These are phyloP conservation scores for Drosophila prosaltans DNA, from an alignment of 1,140 invertebrate species.

Conservation along the genomic window DNA sequence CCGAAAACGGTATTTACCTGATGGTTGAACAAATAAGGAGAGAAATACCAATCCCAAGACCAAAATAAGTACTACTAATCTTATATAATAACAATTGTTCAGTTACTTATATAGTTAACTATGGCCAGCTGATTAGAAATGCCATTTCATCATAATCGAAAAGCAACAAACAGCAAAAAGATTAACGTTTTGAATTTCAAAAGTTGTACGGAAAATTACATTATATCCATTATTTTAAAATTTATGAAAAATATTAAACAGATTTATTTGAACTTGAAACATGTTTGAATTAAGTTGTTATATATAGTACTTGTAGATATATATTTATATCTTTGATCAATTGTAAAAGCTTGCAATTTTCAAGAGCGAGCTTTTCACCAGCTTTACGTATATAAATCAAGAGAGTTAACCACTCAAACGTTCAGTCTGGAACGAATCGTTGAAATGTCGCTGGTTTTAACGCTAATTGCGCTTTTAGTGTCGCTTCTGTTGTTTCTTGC, in stretches of 20 bases:
- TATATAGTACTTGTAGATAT: not conserved
- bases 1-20: conserved; percentile 82
- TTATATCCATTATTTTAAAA: not conserved
- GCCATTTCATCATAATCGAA: not conserved
- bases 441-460: conserved; percentile 51
- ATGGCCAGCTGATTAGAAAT: not conserved
- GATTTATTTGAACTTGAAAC: not conserved
- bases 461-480: conserved; percentile 38
- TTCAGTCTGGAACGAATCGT: not conserved
- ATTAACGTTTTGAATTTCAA: not conserved
- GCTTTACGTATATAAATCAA: not conserved
- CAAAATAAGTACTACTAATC: not conserved
- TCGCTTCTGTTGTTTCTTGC: conserved; percentile 48
- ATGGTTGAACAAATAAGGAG: conserved; percentile 48
- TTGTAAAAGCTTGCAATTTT: conserved; percentile 13
- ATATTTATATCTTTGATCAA: not conserved
- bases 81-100: not conserved
- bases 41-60: too few relatives aligned
- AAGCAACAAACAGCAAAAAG: not conserved
- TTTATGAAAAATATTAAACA: not conserved
- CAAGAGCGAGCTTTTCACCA: conserved; percentile 6
- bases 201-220: not conserved
- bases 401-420: not conserved
- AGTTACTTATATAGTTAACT: not conserved
- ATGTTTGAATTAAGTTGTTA: not conserved